Percentiles rank a stretch among this genome's conserved stretches.
Evolutionary conservation across 2,888 invertebrate species (phyloP).

Genomic region (Allolobophora icterica): DNA sequence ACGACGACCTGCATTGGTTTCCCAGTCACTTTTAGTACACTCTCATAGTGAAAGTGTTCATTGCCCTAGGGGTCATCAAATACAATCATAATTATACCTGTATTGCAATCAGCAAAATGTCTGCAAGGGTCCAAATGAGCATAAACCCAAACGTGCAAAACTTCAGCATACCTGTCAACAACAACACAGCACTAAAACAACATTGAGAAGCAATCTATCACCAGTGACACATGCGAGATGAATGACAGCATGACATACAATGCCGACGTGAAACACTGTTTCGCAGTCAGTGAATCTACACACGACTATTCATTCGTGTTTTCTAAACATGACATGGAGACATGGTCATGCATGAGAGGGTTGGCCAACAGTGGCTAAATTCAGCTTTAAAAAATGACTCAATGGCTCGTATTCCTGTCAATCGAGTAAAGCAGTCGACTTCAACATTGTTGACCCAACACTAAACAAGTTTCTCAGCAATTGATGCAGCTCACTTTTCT

Average conservation of each 20-base stretch:
- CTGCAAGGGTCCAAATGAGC: constrained; percentile 89
- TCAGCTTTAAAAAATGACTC: not conserved
- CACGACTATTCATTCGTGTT: not conserved
- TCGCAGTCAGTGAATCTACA: not conserved
- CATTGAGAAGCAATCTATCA: not conserved
- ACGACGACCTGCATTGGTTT: too few species aligned
- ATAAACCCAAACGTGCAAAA: constrained; percentile 94
- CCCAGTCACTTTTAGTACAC: too few species aligned
- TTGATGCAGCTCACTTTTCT: not conserved
- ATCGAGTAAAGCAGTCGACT: not conserved
- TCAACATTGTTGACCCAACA: not conserved
- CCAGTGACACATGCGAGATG: not conserved
- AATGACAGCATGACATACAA: not conserved
- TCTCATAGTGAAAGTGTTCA: too few species aligned
- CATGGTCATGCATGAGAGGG: not conserved
- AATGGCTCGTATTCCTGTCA: not conserved
- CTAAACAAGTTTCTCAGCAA: not conserved
- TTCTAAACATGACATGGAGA: not conserved
- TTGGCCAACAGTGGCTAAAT: not conserved
- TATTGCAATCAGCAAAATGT: constrained; percentile 92
- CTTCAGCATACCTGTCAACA: constrained; percentile 77
- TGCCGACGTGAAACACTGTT: not conserved
- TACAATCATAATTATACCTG: constrained; percentile 72
- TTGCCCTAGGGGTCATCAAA: not conserved
- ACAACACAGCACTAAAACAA: constrained; percentile 24